phyloP scores from a whole-genome alignment of 2,888 invertebrate species.

The Drosophila tripunctata region DNA sequence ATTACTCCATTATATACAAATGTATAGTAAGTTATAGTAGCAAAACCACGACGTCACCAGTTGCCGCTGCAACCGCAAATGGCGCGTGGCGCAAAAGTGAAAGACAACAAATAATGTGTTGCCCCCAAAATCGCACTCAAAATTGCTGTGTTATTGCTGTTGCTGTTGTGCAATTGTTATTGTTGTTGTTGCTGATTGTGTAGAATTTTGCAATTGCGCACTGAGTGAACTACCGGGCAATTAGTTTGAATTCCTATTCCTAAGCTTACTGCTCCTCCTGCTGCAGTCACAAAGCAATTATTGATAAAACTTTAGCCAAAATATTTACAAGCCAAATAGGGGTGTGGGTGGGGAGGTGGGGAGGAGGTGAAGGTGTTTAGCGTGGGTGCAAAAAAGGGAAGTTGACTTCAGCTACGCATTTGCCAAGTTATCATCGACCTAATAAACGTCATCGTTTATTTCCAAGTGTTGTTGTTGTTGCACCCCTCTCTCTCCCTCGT shows the following conservation, averaged over 20 bases:
- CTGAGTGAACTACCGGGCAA: constrained; percentile 55
- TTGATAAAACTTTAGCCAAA: constrained; percentile 72
- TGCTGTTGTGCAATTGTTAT: not conserved
- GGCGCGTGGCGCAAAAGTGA: constrained; percentile 50
- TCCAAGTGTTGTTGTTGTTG: constrained; percentile 4
- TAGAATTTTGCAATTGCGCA: constrained; percentile 73
- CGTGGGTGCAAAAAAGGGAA: constrained; percentile 1
- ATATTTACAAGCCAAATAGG: constrained; percentile 38
- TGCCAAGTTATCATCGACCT: constrained; percentile 70
- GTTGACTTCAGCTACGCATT: constrained; percentile 38
- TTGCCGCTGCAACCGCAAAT: constrained; percentile 39
- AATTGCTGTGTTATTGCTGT: constrained; percentile 48
- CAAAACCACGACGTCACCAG: constrained; percentile 29
- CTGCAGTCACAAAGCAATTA: constrained; percentile 54
- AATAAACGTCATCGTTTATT: constrained; percentile 57
- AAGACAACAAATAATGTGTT: constrained; percentile 27
- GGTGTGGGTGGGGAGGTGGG: not conserved
- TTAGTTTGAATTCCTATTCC: constrained; percentile 50
- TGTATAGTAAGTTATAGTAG: not conserved
- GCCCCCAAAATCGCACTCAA: constrained; percentile 21
- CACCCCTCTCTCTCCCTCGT: too few species aligned
- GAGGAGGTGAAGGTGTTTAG: not conserved
- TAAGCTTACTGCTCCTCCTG: constrained; percentile 8
- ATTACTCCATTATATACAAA: not conserved
- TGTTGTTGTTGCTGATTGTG: constrained; percentile 25